Base-by-base conservation (phyloP, 1,140 invertebrate genomes). In the Homalodisca vitripennis region DNA sequence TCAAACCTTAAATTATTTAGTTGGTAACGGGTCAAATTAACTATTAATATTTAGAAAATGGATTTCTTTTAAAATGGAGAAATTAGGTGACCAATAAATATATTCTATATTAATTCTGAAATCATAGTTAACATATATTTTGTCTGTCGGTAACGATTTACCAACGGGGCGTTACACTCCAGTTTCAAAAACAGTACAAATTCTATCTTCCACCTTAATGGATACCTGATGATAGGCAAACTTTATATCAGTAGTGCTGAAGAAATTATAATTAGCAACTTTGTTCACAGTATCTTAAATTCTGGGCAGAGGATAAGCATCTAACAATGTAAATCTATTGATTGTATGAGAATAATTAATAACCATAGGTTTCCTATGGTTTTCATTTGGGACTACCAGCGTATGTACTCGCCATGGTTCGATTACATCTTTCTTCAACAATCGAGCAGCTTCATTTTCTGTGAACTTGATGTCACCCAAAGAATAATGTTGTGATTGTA, bases 141-240 rank as follows among this genome's bases (percentile, higher is more conserved):
- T n/a, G n/a, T n/a, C n/a, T n/a, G n/a, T n/a, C n/a, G n/a, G n/a
- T n/a, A n/a, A n/a, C n/a, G n/a, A n/a, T n/a, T n/a, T n/a, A n/a
- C n/a, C n/a, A n/a, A n/a, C n/a, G n/a, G n/a, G n/a, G n/a, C n/a
- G n/a, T n/a, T n/a, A n/a, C n/a, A n/a, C n/a, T 13, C 55, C 20
- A 29, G 67, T 57, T 30, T 64, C 67, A 64, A 71, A 71, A 10
- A 57, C 66, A 17, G 70, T 71, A 60, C 6, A 53, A 3, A 22
- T 6, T 17, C 20, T 6, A 17, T 53, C 48, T 22, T 53, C 34
- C 22, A 12, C 20, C 22, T 53, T 22, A 17, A 14, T 41, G 6
- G 34, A 22, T 6, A 53, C 22, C 20, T 53, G 12, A 22, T 53
- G 48, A 22, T 53, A 53, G 20, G 48, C 48, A 22, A 6, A 12